Base-by-base conservation (phyloP, 1,140 invertebrate genomes). In the Chymomyza costata region DNA sequence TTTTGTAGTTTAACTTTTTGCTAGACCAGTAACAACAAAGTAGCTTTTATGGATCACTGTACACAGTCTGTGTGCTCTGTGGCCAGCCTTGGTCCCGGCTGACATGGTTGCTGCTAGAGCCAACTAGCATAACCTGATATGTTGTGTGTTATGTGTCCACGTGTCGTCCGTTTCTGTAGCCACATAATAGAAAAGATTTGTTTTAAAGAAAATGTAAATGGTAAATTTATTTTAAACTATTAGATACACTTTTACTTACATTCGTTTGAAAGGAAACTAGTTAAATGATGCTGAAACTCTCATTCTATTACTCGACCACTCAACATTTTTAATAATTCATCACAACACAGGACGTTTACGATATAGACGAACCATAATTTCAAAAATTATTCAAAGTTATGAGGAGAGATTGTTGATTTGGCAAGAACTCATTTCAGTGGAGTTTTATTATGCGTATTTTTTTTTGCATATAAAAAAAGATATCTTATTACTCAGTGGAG, bases 191-290 rank as follows among this genome's bases (percentile, higher is more conserved):
- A 65, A 46, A 60, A 61, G 55, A 61, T 68, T 74, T 74, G 70
- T 76, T 74, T 69, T 54, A 60, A 56, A 47, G 18, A 48, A 46
- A 60, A 76, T 58, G 70, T 69, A 63, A 68, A 46, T 69, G 57
- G 25, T 6, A 6, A 10, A 5, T 10, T 21, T 41, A 17, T 19
- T 13, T 43, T 18, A 37, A 39, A 31, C 48, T 17, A 18, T 30
- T 15, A 18, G 16, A 21, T 13, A 14, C 13, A 25, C 57, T 46
- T 55, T 37, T 30, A 43, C 54, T 50, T 18, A 19, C 41, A 30
- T 44, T 44, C 13, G 53, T 17, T 45, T 39, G 55, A 64, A 51
- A 66, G 60, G 55, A 78, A 70, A 76, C n/a, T n/a, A n/a, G n/a
- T 66, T 66, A 54, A 45, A 70, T 66, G 52, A 65, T 43, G 69